phyloP scores from a whole-genome alignment of 2,888 invertebrate species.

The Phortica magna region DNA sequence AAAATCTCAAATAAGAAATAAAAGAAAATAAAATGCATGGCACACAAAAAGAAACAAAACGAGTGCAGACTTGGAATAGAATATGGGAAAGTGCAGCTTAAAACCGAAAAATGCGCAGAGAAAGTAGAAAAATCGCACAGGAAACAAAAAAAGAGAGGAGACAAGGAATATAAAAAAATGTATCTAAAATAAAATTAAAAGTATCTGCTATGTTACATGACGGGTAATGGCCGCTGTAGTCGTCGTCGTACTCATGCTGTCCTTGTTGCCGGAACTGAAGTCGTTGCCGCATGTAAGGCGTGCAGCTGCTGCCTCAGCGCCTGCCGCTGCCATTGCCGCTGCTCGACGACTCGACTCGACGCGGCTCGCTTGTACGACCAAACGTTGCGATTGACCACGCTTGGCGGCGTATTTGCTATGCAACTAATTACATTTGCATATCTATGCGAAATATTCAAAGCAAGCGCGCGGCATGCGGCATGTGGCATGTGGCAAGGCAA shows the following conservation, averaged over 20 bases:
- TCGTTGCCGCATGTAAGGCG: constrained; percentile 8
- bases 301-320: constrained; percentile 14
- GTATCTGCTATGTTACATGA: constrained; percentile 56
- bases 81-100: constrained; percentile 2
- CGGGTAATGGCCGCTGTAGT: constrained; percentile 32
- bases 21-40: constrained; percentile 46
- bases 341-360: background rate
- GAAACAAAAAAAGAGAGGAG: constrained; percentile 45
- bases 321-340: background rate
- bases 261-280: background rate
- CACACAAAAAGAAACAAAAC: constrained; percentile 38
- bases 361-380: background rate
- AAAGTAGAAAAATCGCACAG: constrained; percentile 17
- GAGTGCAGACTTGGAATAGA: background rate
- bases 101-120: constrained; percentile 44
- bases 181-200: constrained; percentile 60
- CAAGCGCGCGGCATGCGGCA: constrained; percentile 21
- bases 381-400: constrained; percentile 31
- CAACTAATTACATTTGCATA: constrained; percentile 71
- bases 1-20: constrained; percentile 50
- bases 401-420: constrained; percentile 56
- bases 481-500: constrained; percentile 6
- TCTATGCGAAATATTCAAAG: constrained; percentile 47
- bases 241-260: background rate
- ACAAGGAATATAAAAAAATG: constrained; percentile 52